Percentiles rank a stretch among this genome's conserved stretches.
Evolutionary conservation across 2,888 invertebrate genomes (phyloP).

Genomic region (Nomada fabriciana): DNA sequence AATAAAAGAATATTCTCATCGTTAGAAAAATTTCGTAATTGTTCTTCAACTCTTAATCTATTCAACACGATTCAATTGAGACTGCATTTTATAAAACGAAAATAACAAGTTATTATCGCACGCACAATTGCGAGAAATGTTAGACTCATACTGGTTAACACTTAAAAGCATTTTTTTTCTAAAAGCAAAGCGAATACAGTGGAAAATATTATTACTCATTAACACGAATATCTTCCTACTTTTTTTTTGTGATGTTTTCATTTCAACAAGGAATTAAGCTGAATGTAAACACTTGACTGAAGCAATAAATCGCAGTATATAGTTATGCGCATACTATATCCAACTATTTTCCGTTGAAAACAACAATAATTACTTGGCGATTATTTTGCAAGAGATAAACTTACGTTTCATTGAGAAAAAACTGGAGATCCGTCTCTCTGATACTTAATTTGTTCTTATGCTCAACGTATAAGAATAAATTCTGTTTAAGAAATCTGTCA

Average conservation of each 20-base stretch:
- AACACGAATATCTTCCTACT: not conserved
- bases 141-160: conserved; percentile 47
- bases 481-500: too few relatives aligned
- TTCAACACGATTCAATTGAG: too few relatives aligned
- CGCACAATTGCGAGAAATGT: conserved; percentile 15
- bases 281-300: conserved; percentile 1
- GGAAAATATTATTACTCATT: not conserved
- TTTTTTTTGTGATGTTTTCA: not conserved
- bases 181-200: conserved; percentile 47
- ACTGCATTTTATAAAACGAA: too few relatives aligned
- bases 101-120: conserved; percentile 1
- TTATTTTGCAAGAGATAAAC: not conserved
- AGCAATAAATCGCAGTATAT: conserved; percentile 29
- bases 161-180: conserved; percentile 42
- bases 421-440: not conserved
- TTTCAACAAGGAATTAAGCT: conserved; percentile 24
- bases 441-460: not conserved
- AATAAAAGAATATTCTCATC: too few relatives aligned
- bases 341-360: not conserved
- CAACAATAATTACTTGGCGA: conserved; percentile 2
- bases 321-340: too few relatives aligned
- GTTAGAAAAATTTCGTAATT: not conserved
- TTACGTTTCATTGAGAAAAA: not conserved
- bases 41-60: too few relatives aligned
- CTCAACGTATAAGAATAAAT: not conserved